phyloP scores from a whole-genome alignment of 2,113 vertebrate genomes.

The Delphinus delphis region DNA sequence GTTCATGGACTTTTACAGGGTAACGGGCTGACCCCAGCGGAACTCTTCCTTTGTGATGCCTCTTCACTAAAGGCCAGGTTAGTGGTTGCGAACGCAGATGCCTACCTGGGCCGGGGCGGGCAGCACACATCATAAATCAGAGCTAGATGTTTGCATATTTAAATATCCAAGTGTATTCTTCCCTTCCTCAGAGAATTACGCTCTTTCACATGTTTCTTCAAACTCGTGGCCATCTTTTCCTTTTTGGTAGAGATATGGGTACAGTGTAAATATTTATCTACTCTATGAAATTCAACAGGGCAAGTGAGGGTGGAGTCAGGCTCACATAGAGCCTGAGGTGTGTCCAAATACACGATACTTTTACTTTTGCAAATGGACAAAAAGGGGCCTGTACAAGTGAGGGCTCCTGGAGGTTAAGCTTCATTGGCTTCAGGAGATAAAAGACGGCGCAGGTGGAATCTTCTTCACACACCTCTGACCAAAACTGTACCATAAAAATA shows the following conservation, averaged over 20 bases:
- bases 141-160: neutral
- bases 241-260: neutral
- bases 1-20: neutral
- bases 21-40: neutral
- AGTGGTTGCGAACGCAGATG: neutral
- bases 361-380: neutral
- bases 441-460: neutral
- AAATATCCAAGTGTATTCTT: neutral
- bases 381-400: neutral
- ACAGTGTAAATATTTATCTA: neutral
- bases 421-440: neutral
- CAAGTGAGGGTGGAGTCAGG: neutral
- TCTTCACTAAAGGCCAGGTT: neutral
- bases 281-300: neutral
- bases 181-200: neutral
- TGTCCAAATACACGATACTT: neutral
- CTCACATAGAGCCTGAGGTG: neutral
- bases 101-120: neutral
- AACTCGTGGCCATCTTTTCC: neutral
- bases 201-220: conserved; percentile 44
- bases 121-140: neutral
- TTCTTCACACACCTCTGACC: neutral
- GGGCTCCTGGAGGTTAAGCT: neutral
- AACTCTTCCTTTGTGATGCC: neutral
- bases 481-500: neutral